These are phyloP conservation scores for Kryptolebias ocellatus DNA, from an alignment of 2,797 vertebrate genomes.

Conservation along the genomic window DNA sequence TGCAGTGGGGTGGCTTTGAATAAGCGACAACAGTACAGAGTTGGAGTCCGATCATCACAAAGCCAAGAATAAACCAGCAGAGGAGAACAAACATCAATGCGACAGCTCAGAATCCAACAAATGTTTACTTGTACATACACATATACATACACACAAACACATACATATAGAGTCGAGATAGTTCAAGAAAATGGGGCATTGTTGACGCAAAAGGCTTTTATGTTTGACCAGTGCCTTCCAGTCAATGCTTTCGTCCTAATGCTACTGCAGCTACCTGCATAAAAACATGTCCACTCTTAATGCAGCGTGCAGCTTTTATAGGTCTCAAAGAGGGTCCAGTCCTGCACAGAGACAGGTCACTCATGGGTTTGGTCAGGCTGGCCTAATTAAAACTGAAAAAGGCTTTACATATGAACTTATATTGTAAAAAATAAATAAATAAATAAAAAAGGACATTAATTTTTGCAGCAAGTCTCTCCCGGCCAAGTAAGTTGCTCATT, in stretches of 20 bases:
- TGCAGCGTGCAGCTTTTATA: constrained; percentile 42
- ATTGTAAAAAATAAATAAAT: not conserved
- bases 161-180: constrained; percentile 7
- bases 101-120: constrained; percentile 60
- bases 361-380: constrained; percentile 15
- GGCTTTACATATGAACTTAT: constrained; percentile 3
- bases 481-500: not conserved
- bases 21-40: constrained; percentile 42
- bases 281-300: constrained; percentile 29
- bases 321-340: constrained; percentile 20
- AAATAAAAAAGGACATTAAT: not conserved
- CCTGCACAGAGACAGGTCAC: not conserved
- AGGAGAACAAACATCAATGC: constrained; percentile 22
- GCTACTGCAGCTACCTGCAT: constrained; percentile 41
- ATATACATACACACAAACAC: not conserved
- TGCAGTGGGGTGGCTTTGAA: constrained; percentile 17
- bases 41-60: constrained; percentile 36
- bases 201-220: constrained; percentile 56
- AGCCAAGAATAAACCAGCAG: constrained; percentile 29
- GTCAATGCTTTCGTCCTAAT: constrained; percentile 70
- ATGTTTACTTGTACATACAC: constrained; percentile 10
- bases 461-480: not conserved
- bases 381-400: constrained; percentile 21
- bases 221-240: constrained; percentile 56
- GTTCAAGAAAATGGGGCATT: constrained; percentile 1